Percentiles rank a stretch among this genome's conserved stretches.
Evolutionary conservation across 2,888 invertebrate genomes (phyloP).

Genomic region (Trachelus stipa): DNA sequence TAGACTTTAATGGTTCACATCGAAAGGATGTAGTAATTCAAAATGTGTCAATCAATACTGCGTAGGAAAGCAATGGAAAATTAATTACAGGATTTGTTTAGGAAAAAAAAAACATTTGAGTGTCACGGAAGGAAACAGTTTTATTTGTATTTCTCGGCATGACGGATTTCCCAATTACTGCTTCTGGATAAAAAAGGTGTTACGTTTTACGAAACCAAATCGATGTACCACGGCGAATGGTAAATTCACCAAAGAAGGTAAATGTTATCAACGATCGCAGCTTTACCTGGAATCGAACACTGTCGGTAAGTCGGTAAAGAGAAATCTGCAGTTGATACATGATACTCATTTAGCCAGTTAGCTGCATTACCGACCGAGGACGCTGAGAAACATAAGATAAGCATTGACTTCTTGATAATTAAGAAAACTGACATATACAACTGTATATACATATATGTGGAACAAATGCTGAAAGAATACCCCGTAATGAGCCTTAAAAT

Average conservation of each 20-base stretch:
- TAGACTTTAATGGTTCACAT: no score
- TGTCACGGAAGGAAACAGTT: not conserved
- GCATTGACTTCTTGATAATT: not conserved
- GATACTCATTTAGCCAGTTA: not conserved
- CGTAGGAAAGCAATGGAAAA: not conserved
- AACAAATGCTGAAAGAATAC: no score
- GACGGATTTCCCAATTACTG: not conserved
- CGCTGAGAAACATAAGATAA: no score
- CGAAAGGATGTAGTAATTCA: no score
- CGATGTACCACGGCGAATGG: not conserved
- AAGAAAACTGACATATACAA: no score
- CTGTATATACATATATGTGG: no score
- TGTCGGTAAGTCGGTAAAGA: not conserved
- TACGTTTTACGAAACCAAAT: not conserved
- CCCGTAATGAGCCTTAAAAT: no score
- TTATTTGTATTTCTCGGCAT: no score
- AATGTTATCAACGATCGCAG: not conserved
- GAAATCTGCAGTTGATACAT: not conserved
- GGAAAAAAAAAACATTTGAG: no score
- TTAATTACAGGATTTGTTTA: not conserved
- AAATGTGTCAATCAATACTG: not conserved
- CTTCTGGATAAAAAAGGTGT: not conserved
- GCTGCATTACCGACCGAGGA: not conserved
- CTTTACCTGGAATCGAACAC: not conserved
- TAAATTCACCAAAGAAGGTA: not conserved